These are phyloP conservation scores for Hyperoplus lanceolatus DNA, from an alignment of 2,797 vertebrate genomes.

Conservation along the genomic window DNA sequence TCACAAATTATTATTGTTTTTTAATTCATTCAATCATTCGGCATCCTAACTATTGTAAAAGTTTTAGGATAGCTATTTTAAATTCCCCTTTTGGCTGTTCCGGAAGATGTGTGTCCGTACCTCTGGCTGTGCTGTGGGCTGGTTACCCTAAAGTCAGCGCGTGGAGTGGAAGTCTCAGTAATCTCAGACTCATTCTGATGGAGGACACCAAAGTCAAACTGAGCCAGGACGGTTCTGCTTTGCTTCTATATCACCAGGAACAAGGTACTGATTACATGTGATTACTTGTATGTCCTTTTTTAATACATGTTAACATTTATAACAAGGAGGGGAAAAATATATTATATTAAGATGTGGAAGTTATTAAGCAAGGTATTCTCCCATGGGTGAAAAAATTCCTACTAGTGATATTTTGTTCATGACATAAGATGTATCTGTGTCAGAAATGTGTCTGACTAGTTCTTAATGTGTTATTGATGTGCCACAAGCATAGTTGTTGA, in stretches of 20 bases:
- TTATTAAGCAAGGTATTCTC: not conserved
- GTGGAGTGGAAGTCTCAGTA: constrained; percentile 84
- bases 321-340: not conserved
- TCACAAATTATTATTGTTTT: not conserved
- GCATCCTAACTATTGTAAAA: not conserved
- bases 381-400: not conserved
- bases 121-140: constrained; percentile 87
- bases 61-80: not conserved
- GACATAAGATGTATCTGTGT: not conserved
- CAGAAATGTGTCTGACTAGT: not conserved
- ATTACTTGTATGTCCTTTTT: not conserved
- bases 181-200: constrained; percentile 81
- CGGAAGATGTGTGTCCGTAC: constrained; percentile 81
- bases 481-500: not conserved
- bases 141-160: constrained; percentile 82
- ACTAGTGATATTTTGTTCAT: not conserved
- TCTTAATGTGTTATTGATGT: not conserved
- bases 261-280: constrained; percentile 35
- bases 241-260: constrained; percentile 73
- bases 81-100: not conserved
- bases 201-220: constrained; percentile 77
- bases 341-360: not conserved
- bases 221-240: constrained; percentile 82
- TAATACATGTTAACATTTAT: not conserved
- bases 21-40: not conserved